These are phyloP conservation scores for Parnassius smintheus DNA, from an alignment of 2,888 invertebrate species.

Conservation along the genomic window DNA sequence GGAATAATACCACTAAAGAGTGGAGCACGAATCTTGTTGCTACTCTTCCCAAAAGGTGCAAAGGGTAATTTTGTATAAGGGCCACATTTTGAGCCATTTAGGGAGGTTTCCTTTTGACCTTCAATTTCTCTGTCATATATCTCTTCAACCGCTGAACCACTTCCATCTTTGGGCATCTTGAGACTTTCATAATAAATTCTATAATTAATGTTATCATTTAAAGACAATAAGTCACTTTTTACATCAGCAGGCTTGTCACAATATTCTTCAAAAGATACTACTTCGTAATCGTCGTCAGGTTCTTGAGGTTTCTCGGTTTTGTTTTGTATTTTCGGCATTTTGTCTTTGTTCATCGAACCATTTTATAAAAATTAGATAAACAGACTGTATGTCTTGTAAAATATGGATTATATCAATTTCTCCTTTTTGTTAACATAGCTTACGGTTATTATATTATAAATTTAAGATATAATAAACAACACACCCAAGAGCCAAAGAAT, in stretches of 20 bases:
- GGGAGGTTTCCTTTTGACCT: slow-evolving; percentile 64
- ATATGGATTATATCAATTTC: no score
- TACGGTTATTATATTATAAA: no score
- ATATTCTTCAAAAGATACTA: slow-evolving; percentile 82
- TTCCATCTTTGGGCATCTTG: slow-evolving; percentile 50
- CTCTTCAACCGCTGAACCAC: slow-evolving; percentile 53
- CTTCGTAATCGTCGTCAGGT: slow-evolving; percentile 72
- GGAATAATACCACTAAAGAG: slow-evolving; percentile 66
- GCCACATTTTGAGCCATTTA: slow-evolving; percentile 59
- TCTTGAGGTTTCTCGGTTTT: slow-evolving; percentile 66
- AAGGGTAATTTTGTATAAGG: slow-evolving; percentile 58
- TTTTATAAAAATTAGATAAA: neutral
- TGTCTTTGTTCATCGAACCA: slow-evolving; percentile 29
- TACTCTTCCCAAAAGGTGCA: slow-evolving; percentile 64
- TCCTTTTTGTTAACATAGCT: no score
- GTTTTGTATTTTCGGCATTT: slow-evolving; percentile 75
- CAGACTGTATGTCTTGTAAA: no score
- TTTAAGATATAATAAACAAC: no score
- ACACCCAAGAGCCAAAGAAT: no score
- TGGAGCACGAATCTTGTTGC: slow-evolving; percentile 49
- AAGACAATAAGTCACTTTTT: slow-evolving; percentile 77
- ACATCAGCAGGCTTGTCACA: slow-evolving; percentile 77
- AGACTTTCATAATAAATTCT: slow-evolving; percentile 71
- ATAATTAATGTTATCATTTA: slow-evolving; percentile 78
- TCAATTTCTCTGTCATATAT: slow-evolving; percentile 54